Conservation (phyloP, 2,113 vertebrate genomes). For the Rutilus rutilus region DNA sequence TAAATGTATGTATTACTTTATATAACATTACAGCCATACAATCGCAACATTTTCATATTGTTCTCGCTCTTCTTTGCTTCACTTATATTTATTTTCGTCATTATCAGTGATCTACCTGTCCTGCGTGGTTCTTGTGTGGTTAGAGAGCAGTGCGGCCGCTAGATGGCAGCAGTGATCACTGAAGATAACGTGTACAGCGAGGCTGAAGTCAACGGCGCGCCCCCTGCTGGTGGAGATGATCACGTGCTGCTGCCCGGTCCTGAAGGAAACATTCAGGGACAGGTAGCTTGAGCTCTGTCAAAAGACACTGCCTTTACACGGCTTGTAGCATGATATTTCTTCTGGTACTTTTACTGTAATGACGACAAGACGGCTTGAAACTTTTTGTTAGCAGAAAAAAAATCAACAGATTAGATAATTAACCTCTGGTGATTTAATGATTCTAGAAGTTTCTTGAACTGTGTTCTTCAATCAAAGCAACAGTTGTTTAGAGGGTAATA, state of each 20-base stretch:
- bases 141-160: slow-evolving; percentile 35
- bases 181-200: slow-evolving; percentile 61
- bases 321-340: neutral
- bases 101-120: neutral
- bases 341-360: neutral
- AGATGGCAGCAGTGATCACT: slow-evolving; percentile 73
- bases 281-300: slow-evolving; percentile 55
- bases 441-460: neutral
- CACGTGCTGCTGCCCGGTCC: slow-evolving; percentile 61
- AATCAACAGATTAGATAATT: neutral
- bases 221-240: slow-evolving; percentile 56
- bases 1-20: no score
- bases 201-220: slow-evolving; percentile 20
- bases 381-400: neutral
- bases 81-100: neutral
- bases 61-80: neutral
- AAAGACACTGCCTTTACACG: neutral
- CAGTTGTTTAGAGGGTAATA: neutral
- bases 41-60: no score
- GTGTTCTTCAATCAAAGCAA: neutral
- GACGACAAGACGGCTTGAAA: neutral
- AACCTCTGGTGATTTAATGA: neutral
- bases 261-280: slow-evolving; percentile 67
- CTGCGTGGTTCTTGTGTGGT: neutral
- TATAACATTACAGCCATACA: neutral